Evolutionary conservation across 2,888 invertebrate genomes (phyloP), one percentile per base, ranked within the genome.

Genomic region (Ypsolopha sequella): DNA sequence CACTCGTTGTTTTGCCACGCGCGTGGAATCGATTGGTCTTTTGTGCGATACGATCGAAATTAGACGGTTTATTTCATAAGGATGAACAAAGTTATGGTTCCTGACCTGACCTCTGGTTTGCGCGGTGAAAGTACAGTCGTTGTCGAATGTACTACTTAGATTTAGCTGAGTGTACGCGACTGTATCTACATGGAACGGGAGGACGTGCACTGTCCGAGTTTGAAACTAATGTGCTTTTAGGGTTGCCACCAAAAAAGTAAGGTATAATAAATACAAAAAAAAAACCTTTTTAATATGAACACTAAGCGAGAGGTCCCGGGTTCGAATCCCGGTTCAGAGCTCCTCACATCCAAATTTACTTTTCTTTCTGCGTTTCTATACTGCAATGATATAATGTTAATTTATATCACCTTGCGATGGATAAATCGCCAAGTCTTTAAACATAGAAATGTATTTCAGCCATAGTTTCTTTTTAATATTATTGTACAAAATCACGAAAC

Each of bases 211-310:
- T 70, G 76, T 77, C 74, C 73, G 71, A 77, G 76, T 77, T 79
- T 60, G 56, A 66, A 77, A 80, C 75, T 76, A 74, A 73, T 68
- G 72, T 60, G 58, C 38, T 13, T 9, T 54, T 59, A 79, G 80
- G 80, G 80, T 47, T 76, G 73, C 35, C 65, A 53, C 36, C 34
- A 6, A 34, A n/a, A 36, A n/a, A 39, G 9, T 3, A 2, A n/a
- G n/a, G n/a, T 9, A n/a, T 6, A n/a, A n/a, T 3, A 39, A 1
- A 39, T 3, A 39, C 11, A 9, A n/a, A 39, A n/a, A 39, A n/a
- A 39, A n/a, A 39, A n/a, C 6, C 11, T n/a, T n/a, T n/a, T n/a
- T n/a, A n/a, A n/a, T n/a, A n/a, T n/a, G n/a, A n/a, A n/a, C n/a
- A n/a, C n/a, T n/a, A n/a, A n/a, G n/a, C n/a, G n/a, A n/a, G n/a